Base-by-base conservation (phyloP, 2,113 vertebrate species). In the Pseudorectes ferrugineus region DNA sequence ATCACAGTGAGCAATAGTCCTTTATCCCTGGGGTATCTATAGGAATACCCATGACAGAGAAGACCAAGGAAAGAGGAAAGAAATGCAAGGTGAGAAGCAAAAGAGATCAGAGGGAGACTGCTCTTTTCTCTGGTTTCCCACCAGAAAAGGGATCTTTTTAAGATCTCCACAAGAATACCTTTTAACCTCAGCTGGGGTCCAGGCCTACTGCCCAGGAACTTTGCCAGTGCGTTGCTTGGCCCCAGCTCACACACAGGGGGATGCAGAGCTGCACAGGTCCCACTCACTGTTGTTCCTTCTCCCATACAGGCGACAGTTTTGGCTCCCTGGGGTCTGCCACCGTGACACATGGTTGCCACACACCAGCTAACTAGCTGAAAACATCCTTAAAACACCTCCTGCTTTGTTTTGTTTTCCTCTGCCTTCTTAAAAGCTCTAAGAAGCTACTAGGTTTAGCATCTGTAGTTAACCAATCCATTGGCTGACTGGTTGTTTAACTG, bases 271-370 rank as follows among this genome's bases (percentile, higher is more conserved):
- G 33, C 17, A 1, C 28, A 21, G 24, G 29, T 72, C 31, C 25
- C 35, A 8, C 19, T 61, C 17, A 14, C 33, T 84, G 24, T 54
- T 75, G 59, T 23, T 65, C 23, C 11, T 45, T 52, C 23, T 86
- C 85, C 36, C 1, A 0, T 38, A 28, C 0, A 3, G 38, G 38
- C 24, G 57, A 48, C 26, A 25, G 2, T 58, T 86, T 71, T 40
- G 36, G 11, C 57, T 73, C 71, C 35, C 38, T 62, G 45, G 11
- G 25, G 8, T 57, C 31, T 46, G 12, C 31, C 42, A 43, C 31
- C 2, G 0, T 74, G 33, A n/a, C 5, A 2, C 3, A 6, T 0
- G 1, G 46, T 42, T 76, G 51, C 54, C 33, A 81, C 33, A n/a
- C n/a, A 49, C 33, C 38, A 78, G 36, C 43, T 74, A 73, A 38